These are phyloP conservation scores for Pterophyllum scalare DNA, from an alignment of 2,113 vertebrate genomes.

Conservation along the genomic window DNA sequence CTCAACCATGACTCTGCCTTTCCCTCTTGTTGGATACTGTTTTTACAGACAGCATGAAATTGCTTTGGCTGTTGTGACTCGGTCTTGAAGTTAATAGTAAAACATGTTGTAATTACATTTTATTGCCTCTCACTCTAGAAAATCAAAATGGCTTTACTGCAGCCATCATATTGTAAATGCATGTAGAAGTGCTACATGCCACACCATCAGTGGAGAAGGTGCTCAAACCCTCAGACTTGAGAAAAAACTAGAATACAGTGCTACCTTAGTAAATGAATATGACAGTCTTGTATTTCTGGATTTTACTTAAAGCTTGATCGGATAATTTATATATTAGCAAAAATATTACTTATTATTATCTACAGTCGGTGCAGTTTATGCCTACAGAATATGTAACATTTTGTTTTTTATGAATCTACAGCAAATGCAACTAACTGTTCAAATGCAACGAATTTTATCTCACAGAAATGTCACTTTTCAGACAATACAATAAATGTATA, in stretches of 20 bases:
- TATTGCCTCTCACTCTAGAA: conserved; percentile 69
- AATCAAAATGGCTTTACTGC: conserved; percentile 69
- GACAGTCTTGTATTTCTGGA: neutral
- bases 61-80: conserved; percentile 71
- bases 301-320: neutral
- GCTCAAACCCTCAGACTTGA: conserved; percentile 20
- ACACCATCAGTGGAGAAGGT: conserved; percentile 23
- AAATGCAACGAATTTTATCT: neutral
- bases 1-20: conserved; percentile 85
- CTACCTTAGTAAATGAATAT: neutral
- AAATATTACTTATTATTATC: neutral
- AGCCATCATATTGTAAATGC: conserved; percentile 67
- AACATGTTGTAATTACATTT: conserved; percentile 82
- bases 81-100: conserved; percentile 75
- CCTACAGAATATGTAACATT: neutral
- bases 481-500: neutral
- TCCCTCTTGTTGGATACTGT: conserved; percentile 54
- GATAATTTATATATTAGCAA: neutral
- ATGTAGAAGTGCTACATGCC: conserved; percentile 44
- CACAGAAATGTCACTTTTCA: neutral
- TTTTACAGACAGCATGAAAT: conserved; percentile 77
- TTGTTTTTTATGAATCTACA: too few relatives aligned
- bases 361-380: neutral
- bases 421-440: neutral
- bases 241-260: conserved; percentile 22